Evolutionary conservation across 2,797 vertebrate species (phyloP), one percentile per base, ranked within the genome.

Genomic region (Basileuterus tristriatus): DNA sequence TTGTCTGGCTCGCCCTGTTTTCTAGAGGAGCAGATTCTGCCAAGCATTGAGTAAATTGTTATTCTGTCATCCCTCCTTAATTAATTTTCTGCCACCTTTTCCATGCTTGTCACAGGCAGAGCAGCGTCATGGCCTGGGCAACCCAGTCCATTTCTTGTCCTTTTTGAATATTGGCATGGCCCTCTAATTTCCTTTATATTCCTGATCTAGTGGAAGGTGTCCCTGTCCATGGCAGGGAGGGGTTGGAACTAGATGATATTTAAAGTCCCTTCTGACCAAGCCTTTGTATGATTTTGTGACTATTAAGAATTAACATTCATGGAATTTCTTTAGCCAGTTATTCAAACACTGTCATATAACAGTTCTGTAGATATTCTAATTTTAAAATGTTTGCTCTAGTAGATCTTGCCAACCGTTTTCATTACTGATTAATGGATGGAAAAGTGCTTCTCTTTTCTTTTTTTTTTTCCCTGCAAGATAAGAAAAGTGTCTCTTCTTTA

Each of bases 121-220:
- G 50, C n/a, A 41, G 41, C 8, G 20, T 47, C 0, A 0, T 29
- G 37, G 10, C 29, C 30, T 30, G 4, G 6, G 20, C 36, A 41
- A 5, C 15, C 10, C 0, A 0, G 3, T 43, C 39, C 6, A 4
- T 34, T 20, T 19, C n/a, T 62, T 30, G 17, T 46, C 13, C 5
- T 72, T 58, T 50, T 41, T 26, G 24, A 47, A n/a, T 7, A 4
- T 4, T 18, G 22, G 4, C 2, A 2, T 12, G 9, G 70, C 32
- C 26, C 27, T 72, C 21, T 44, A 26, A 52, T 70, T 72, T 32
- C 6, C 16, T 65, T 53, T 65, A 17, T 78, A 47, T 29, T 59
- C 22, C 65, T 47, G 12, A 15, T 36, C 30, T 41, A 59, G 59
- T 59, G 26, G 30, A 84, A 90, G 32, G 8, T 71, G 32, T 59